Conservation (phyloP, 2,113 vertebrate genomes). For the Bubalus kerabau region DNA sequence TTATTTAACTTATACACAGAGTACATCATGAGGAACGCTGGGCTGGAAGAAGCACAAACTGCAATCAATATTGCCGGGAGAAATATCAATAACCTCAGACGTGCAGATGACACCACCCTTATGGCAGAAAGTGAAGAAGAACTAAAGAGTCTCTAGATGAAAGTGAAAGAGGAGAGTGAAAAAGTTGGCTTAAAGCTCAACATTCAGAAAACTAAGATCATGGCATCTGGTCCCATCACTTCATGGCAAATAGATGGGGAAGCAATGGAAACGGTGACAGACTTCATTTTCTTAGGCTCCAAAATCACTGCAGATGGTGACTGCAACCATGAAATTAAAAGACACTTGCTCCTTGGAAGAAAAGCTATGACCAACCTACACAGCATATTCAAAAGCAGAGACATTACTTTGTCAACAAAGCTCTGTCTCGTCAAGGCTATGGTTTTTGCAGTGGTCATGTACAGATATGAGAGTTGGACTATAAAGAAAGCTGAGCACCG, state of each 20-base stretch:
- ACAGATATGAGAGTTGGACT: background rate
- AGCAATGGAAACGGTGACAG: background rate
- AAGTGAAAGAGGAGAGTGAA: background rate
- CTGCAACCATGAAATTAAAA: background rate
- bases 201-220: background rate
- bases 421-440: background rate
- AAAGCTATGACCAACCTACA: background rate
- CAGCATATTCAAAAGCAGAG: background rate
- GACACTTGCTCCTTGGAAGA: background rate
- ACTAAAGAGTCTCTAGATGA: background rate
- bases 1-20: background rate
- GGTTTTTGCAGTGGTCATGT: background rate
- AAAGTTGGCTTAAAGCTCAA: background rate
- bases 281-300: background rate
- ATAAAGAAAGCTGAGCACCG: rapidly evolving
- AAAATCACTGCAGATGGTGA: background rate
- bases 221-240: background rate
- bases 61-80: background rate
- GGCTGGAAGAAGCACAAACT: background rate
- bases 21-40: background rate
- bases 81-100: background rate
- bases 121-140: background rate
- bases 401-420: background rate
- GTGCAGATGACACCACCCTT: background rate
- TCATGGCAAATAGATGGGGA: background rate